A percentile compares a stretch with the other conserved stretches of the same genome.
phyloP scores from a whole-genome alignment of 1,140 invertebrate species.

The Armadillidium nasatum region DNA sequence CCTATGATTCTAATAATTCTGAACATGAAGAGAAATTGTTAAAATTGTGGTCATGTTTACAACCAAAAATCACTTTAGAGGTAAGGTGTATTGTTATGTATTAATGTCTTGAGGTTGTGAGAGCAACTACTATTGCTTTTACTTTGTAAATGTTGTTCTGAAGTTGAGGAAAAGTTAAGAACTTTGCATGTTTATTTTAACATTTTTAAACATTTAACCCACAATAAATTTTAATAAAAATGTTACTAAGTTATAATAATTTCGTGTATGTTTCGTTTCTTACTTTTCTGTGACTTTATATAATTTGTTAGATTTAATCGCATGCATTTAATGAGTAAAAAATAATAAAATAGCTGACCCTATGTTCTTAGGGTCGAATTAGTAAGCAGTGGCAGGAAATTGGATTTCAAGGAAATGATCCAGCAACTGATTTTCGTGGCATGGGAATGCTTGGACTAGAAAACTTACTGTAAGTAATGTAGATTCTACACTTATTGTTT shows the following conservation, averaged over 20 bases:
- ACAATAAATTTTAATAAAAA: too few species aligned
- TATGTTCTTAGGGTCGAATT: slow-evolving; percentile 53
- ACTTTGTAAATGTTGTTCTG: too few species aligned
- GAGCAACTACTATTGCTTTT: too few species aligned
- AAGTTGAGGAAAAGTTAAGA: too few species aligned
- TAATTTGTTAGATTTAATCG: not conserved
- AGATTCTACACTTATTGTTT: not conserved
- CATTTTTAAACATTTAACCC: too few species aligned
- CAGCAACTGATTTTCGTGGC: slow-evolving; percentile 93
- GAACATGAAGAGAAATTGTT: slow-evolving; percentile 3
- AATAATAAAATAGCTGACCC: too few species aligned
- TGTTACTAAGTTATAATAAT: too few species aligned
- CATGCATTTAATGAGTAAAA: too few species aligned
- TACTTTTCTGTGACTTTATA: not conserved
- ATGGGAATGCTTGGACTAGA: slow-evolving; percentile 94
- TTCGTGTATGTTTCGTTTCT: too few species aligned
- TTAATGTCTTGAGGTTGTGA: too few species aligned
- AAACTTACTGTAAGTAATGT: slow-evolving; percentile 68
- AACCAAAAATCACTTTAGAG: not conserved
- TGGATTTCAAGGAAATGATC: slow-evolving; percentile 95
- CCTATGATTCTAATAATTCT: not conserved
- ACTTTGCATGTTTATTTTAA: too few species aligned
- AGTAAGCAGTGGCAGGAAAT: slow-evolving; percentile 92
- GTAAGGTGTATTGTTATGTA: too few species aligned
- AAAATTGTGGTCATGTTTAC: not conserved